phyloP scores from a whole-genome alignment of 2,888 invertebrate genomes.

The Ochropacha duplaris region DNA sequence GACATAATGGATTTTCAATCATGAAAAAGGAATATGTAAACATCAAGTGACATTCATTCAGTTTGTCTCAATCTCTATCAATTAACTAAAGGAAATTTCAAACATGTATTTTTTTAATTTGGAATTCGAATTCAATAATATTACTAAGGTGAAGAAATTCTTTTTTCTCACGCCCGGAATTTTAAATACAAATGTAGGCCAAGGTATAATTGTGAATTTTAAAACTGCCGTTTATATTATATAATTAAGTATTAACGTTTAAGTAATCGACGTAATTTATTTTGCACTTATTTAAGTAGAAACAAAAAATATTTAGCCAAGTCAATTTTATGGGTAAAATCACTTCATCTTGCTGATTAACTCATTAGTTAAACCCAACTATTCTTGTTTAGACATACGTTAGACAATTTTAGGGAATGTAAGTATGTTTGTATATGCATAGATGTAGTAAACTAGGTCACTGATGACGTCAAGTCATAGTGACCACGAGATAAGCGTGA shows the following conservation, averaged over 20 bases:
- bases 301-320: no score
- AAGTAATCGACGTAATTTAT: no score
- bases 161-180: background rate
- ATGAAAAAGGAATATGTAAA: no score
- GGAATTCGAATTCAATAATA: background rate
- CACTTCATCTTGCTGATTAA: no score
- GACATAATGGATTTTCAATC: no score
- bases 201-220: background rate
- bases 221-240: background rate
- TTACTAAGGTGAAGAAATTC: background rate
- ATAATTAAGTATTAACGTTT: background rate
- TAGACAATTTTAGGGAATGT: slow-evolving; percentile 1
- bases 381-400: background rate
- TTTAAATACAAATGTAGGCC: background rate
- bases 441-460: slow-evolving; percentile 7
- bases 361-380: background rate
- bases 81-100: no score
- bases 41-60: no score
- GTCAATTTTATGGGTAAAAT: no score
- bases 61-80: no score
- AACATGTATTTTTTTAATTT: no score
- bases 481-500: slow-evolving; percentile 15
- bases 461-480: slow-evolving; percentile 31
- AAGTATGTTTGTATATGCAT: slow-evolving; percentile 5
- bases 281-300: no score